phyloP scores from a whole-genome alignment of 2,797 vertebrate species.

The Myotis planiceps region DNA sequence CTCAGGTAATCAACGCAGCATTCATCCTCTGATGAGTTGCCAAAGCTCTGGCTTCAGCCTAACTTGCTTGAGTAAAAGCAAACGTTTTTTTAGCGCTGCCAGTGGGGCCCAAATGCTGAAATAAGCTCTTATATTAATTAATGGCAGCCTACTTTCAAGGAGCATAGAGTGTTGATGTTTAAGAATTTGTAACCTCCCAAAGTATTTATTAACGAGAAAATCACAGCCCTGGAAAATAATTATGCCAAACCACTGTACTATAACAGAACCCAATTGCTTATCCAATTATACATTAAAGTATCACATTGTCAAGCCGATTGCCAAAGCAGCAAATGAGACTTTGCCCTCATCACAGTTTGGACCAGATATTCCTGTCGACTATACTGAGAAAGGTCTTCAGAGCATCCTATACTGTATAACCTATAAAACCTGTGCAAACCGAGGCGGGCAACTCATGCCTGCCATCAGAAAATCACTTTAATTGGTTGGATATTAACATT shows the following conservation, averaged over 20 bases:
- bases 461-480: not conserved
- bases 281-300: slow-evolving; percentile 68
- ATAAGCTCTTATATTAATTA: slow-evolving; percentile 77
- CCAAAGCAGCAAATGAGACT: slow-evolving; percentile 52
- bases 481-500: not conserved
- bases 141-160: slow-evolving; percentile 55
- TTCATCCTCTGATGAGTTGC: slow-evolving; percentile 40
- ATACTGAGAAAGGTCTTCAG: not conserved
- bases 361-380: not conserved
- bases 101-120: slow-evolving; percentile 61
- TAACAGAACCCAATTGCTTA: slow-evolving; percentile 77
- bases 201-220: slow-evolving; percentile 83
- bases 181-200: slow-evolving; percentile 79
- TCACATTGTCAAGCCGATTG: slow-evolving; percentile 66
- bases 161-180: slow-evolving; percentile 80
- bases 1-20: not conserved
- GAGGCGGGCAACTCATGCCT: not conserved
- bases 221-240: slow-evolving; percentile 80
- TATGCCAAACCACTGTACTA: slow-evolving; percentile 77
- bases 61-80: slow-evolving; percentile 56
- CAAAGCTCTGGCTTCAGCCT: not conserved
- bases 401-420: rapidly evolving
- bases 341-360: slow-evolving; percentile 43
- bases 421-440: not conserved
- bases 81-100: not conserved